Conservation (phyloP, 2,888 invertebrate species). For the Balanococcus diminutus region DNA sequence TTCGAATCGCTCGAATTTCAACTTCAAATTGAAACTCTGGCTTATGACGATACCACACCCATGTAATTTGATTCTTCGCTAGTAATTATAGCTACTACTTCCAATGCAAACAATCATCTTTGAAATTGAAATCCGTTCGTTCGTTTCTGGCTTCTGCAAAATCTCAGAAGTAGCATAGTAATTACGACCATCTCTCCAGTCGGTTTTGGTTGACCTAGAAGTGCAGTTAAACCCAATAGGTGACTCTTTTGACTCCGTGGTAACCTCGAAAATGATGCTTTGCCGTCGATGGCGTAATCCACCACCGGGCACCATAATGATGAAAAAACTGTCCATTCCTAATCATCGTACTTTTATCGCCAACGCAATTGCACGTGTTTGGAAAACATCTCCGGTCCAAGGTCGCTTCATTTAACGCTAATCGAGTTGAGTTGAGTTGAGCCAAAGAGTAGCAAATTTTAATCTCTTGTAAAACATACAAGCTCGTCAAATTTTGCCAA, state of each 20-base stretch:
- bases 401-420: background rate
- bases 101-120: too few relatives aligned
- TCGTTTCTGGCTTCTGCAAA: background rate
- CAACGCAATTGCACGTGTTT: slow-evolving; percentile 17
- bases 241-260: background rate
- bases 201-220: background rate
- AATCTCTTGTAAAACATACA: background rate
- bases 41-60: background rate
- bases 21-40: too few relatives aligned
- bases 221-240: background rate
- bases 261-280: background rate
- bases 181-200: background rate
- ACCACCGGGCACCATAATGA: background rate
- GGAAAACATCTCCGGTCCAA: slow-evolving; percentile 15
- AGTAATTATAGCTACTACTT: too few relatives aligned
- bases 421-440: slow-evolving; percentile 8
- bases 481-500: slow-evolving; percentile 17
- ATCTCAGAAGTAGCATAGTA: background rate
- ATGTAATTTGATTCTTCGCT: background rate
- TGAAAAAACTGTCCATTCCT: background rate
- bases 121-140: background rate
- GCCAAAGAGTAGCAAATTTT: slow-evolving; percentile 4
- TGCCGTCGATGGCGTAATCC: background rate
- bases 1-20: too few relatives aligned
- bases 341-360: background rate